These are phyloP conservation scores for Microvelia longipes DNA, from an alignment of 1,140 invertebrate species.

Conservation along the genomic window DNA sequence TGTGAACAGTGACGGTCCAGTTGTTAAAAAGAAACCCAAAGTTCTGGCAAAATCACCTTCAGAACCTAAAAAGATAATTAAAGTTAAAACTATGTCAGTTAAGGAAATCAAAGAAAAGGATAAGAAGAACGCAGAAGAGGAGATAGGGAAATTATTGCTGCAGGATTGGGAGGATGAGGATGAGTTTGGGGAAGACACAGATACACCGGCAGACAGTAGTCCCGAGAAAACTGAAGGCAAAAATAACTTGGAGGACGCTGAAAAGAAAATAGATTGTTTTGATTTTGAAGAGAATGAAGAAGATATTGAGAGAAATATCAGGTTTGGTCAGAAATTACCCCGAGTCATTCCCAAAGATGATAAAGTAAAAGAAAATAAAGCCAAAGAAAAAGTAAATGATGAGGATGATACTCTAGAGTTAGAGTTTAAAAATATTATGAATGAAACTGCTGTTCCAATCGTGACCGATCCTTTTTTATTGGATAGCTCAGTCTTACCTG, in stretches of 20 bases:
- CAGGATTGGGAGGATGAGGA: slow-evolving; percentile 18
- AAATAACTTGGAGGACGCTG: neutral
- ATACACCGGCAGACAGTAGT: slow-evolving; percentile 6
- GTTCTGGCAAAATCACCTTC: neutral
- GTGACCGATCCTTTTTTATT: neutral
- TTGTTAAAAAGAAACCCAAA: slow-evolving; percentile 30
- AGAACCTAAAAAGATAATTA: slow-evolving; percentile 11
- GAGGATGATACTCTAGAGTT: neutral
- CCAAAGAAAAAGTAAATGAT: neutral
- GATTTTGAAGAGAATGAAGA: slow-evolving; percentile 41
- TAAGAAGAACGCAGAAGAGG: slow-evolving; percentile 12
- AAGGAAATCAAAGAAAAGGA: slow-evolving; percentile 10
- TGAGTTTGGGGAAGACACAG: slow-evolving; percentile 7
- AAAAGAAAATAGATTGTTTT: slow-evolving; percentile 24
- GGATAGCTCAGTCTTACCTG: slow-evolving; percentile 4
- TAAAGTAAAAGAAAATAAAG: slow-evolving; percentile 3
- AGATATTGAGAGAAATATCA: slow-evolving; percentile 23
- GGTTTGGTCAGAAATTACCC: slow-evolving; percentile 35
- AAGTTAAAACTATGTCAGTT: slow-evolving; percentile 9
- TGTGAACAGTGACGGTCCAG: slow-evolving; percentile 11
- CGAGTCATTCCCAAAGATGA: slow-evolving; percentile 23
- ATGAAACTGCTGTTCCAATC: neutral
- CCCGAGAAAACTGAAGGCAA: slow-evolving; percentile 1
- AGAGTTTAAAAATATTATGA: neutral
- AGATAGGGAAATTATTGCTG: slow-evolving; percentile 10